Percentiles rank a stretch among this genome's conserved stretches.
These are phyloP conservation scores for Heterochromis multidens DNA, from an alignment of 2,113 vertebrate genomes.

Conservation along the genomic window DNA sequence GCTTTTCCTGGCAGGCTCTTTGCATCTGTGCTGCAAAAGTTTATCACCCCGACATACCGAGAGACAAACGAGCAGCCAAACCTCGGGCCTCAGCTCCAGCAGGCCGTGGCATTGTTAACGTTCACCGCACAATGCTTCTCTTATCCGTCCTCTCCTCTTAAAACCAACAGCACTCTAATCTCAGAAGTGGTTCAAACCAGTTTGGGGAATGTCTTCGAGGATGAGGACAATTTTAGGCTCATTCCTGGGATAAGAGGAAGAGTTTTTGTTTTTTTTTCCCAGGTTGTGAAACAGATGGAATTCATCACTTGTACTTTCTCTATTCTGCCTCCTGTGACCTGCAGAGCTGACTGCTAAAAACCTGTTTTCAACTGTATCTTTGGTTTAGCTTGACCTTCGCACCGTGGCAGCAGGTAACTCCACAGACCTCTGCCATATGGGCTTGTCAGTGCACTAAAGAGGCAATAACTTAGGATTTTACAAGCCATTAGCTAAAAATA, in stretches of 20 bases:
- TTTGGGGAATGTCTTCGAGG: slow-evolving; percentile 17
- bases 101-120: slow-evolving; percentile 17
- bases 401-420: background rate
- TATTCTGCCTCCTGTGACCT: background rate
- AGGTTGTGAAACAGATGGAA: slow-evolving; percentile 40
- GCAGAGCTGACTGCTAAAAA: background rate
- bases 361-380: background rate
- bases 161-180: slow-evolving; percentile 17
- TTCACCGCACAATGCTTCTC: slow-evolving; percentile 31
- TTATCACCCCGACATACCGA: slow-evolving; percentile 37
- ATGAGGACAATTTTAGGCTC: slow-evolving; percentile 13
- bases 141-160: slow-evolving; percentile 8
- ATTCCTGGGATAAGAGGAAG: slow-evolving; percentile 24
- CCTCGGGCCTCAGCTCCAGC: background rate
- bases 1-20: slow-evolving; percentile 16
- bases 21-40: background rate
- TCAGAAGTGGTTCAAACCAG: slow-evolving; percentile 39
- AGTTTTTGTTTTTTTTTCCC: background rate
- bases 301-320: slow-evolving; percentile 19
- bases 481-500: background rate
- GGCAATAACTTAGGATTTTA: background rate
- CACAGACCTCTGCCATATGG: background rate
- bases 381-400: background rate
- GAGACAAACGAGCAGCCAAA: slow-evolving; percentile 30
- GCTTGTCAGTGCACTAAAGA: background rate